A percentile compares a stretch with the other conserved stretches of the same genome.
These are phyloP conservation scores for Thryonomys swinderianus DNA, from an alignment of 2,113 vertebrate species.

Conservation along the genomic window DNA sequence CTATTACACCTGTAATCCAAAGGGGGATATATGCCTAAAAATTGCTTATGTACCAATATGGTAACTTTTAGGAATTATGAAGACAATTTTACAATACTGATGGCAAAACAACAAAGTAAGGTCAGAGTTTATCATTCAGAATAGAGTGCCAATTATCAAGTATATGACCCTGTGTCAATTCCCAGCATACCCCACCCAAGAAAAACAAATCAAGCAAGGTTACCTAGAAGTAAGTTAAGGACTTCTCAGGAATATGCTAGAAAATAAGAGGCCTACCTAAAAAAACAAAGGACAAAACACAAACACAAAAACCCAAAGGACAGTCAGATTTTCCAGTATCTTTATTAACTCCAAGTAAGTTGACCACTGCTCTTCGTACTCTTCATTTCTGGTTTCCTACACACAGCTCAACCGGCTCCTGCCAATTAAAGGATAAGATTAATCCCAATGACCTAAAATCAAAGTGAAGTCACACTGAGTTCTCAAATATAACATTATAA, in stretches of 20 bases:
- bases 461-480: not conserved
- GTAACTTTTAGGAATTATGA: not conserved
- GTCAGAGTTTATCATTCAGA: not conserved
- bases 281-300: not conserved
- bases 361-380: constrained; percentile 50
- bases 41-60: not conserved
- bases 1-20: not conserved
- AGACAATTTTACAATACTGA: not conserved
- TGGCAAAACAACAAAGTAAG: not conserved
- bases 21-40: not conserved
- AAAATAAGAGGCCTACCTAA: not conserved
- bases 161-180: not conserved
- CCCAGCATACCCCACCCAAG: not conserved
- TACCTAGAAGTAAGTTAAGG: not conserved
- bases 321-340: constrained; percentile 40
- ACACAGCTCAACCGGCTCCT: constrained; percentile 68
- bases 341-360: constrained; percentile 73
- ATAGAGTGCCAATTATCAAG: not conserved
- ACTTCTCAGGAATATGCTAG: not conserved
- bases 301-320: not conserved
- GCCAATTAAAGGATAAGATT: constrained; percentile 72
- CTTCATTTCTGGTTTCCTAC: constrained; percentile 64
- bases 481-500: not conserved
- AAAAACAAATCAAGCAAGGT: not conserved
- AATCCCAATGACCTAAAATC: constrained; percentile 20